Evolutionary conservation across 1,140 invertebrate genomes (phyloP), one percentile per base, ranked within the genome.

Genomic region (Homarus americanus): DNA sequence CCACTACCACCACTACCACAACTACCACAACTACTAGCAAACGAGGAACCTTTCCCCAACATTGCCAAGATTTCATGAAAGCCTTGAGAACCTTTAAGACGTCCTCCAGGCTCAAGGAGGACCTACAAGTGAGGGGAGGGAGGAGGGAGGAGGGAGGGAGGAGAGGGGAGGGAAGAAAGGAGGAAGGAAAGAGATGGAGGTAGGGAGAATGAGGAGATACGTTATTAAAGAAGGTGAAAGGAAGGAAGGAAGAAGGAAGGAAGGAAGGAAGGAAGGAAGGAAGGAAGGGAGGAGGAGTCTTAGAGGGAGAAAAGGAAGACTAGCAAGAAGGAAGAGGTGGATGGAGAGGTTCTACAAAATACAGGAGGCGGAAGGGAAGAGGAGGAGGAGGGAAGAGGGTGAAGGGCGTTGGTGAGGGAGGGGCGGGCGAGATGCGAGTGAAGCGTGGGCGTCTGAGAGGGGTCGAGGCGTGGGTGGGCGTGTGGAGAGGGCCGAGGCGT

Each of bases 351-450:
- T 0, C 10, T 36, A 38, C 10, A 78, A 15, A 10, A 36, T 34
- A 5, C 28, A 78, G 34, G 5, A 15, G 72, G 28, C 10, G 72
- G 28, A 75, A 28, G 28, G 28, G 72, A 75, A 75, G 72, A 75
- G 28, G 72, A 75, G 28, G 72, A 75, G 28, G 72, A 75, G 28
- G 72, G 72, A 75, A 75, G 72, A 75, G n/a, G n/a, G n/a, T n/a
- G n/a, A n/a, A n/a, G n/a, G n/a, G n/a, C n/a, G n/a, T n/a, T n/a
- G n/a, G n/a, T 15, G 72, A 75, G 28, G 72, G 28, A 75, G 72
- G 28, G 28, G 32, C 10, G 32, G 32, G 28, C 9, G 32, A 34
- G 32, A 17, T 24, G 72, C 10, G 28, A 28, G 28, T 15, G 72
- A 75, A 17, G 72, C 10, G 32, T 10, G 28, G 32, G 72, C 10